phyloP scores from a whole-genome alignment of 2,888 invertebrate species.

The Andrena bucephala region DNA sequence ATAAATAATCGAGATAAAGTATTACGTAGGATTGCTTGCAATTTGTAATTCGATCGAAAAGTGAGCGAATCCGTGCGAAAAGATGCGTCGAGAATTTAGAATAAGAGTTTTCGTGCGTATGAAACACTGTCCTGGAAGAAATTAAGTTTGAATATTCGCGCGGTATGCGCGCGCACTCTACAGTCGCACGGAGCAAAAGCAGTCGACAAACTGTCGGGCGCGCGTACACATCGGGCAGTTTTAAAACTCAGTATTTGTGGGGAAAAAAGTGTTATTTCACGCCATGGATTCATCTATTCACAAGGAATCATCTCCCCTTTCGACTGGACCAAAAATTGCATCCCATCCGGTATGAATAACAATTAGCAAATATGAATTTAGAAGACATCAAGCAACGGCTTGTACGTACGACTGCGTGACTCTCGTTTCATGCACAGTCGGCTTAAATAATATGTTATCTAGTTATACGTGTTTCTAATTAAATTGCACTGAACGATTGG shows the following conservation, averaged over 20 bases:
- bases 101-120: neutral
- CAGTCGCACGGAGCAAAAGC: neutral
- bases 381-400: conserved; percentile 37
- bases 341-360: conserved; percentile 25
- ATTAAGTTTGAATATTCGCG: conserved; percentile 5
- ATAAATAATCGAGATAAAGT: conserved; percentile 10
- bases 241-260: neutral
- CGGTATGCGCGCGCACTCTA: neutral
- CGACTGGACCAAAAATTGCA: neutral
- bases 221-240: neutral
- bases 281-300: neutral
- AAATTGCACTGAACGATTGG: conserved; percentile 60
- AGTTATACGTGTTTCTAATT: conserved; percentile 42
- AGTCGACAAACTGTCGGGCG: neutral
- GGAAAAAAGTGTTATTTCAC: neutral
- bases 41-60: neutral
- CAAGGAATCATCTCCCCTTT: neutral
- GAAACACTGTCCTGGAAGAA: neutral
- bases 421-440: conserved; percentile 26
- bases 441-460: conserved; percentile 40
- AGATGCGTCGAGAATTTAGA: neutral
- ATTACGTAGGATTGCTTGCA: neutral
- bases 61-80: neutral
- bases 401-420: conserved; percentile 5
- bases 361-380: conserved; percentile 46